Evolutionary conservation across 2,888 invertebrate species (phyloP).

Genomic region (Pammene aurita): DNA sequence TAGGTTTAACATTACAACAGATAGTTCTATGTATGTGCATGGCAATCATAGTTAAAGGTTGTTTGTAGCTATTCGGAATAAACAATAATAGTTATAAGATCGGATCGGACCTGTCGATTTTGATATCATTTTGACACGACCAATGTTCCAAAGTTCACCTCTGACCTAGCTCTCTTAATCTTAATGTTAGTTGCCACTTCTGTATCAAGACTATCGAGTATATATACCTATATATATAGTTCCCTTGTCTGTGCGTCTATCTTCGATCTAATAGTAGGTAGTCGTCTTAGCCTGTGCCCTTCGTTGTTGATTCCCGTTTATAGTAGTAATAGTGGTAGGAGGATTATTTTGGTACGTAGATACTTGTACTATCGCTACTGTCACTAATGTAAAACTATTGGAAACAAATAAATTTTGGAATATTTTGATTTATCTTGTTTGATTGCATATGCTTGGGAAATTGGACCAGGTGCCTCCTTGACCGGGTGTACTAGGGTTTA

Average conservation of each 20-base stretch:
- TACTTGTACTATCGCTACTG: slow-evolving; percentile 62
- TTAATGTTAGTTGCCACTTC: slow-evolving; percentile 54
- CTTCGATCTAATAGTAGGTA: slow-evolving; percentile 64
- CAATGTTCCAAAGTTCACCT: slow-evolving; percentile 52
- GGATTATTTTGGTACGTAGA: slow-evolving; percentile 79
- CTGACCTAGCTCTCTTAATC: slow-evolving; percentile 46
- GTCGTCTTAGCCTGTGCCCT: slow-evolving; percentile 66
- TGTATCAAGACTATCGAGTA: slow-evolving; percentile 57
- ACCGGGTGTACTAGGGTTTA: neutral
- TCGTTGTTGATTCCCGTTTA: slow-evolving; percentile 79
- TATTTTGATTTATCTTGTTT: neutral
- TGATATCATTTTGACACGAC: slow-evolving; percentile 62
- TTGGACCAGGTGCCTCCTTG: neutral
- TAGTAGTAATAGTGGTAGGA: slow-evolving; percentile 66
- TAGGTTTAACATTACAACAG: slow-evolving; percentile 67
- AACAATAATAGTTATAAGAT: slow-evolving; percentile 77
- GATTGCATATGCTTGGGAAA: slow-evolving; percentile 4
- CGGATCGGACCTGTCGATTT: slow-evolving; percentile 58
- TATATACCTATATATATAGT: slow-evolving; percentile 46
- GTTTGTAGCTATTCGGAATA: slow-evolving; percentile 76
- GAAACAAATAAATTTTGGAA: neutral
- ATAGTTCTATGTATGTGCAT: slow-evolving; percentile 77
- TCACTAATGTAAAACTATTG: slow-evolving; percentile 73
- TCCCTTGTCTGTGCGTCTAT: slow-evolving; percentile 56
- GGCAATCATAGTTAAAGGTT: slow-evolving; percentile 79